A percentile compares a stretch with the other conserved stretches of the same genome.
phyloP scores from a whole-genome alignment of 1,140 invertebrate species.

The Pollicipes pollicipes region DNA sequence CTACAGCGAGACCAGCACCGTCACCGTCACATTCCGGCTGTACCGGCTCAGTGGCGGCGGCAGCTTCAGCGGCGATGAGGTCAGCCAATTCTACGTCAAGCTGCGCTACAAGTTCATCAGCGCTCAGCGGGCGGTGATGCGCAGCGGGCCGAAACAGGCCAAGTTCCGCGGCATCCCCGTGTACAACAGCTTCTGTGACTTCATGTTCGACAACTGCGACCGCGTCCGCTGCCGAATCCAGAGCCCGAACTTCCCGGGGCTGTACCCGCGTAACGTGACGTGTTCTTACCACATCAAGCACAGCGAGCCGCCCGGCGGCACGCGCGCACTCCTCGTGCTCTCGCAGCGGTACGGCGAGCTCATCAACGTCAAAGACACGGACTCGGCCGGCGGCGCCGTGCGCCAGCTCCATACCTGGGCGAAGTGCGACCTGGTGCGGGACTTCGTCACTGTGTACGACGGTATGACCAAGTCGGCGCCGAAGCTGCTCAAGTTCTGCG shows the following conservation, averaged over 20 bases:
- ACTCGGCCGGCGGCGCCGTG: slow-evolving; percentile 15
- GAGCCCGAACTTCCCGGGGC: slow-evolving; percentile 67
- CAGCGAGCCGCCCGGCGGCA: slow-evolving; percentile 36
- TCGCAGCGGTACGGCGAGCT: slow-evolving; percentile 16
- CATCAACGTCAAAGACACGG: slow-evolving; percentile 19
- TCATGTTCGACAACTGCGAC: slow-evolving; percentile 75
- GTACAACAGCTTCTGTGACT: slow-evolving; percentile 43
- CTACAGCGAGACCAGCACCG: slow-evolving; percentile 58
- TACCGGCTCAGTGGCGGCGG: slow-evolving; percentile 38
- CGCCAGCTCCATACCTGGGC: slow-evolving; percentile 42
- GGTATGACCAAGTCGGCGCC: slow-evolving; percentile 73
- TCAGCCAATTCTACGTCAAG: slow-evolving; percentile 54
- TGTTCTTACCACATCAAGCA: slow-evolving; percentile 59
- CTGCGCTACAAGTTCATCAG: slow-evolving; percentile 59
- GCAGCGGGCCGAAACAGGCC: slow-evolving; percentile 35
- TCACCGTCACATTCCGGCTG: slow-evolving; percentile 51
- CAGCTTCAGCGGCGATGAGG: slow-evolving; percentile 24
- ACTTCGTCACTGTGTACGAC: slow-evolving; percentile 77
- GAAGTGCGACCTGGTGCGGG: slow-evolving; percentile 66
- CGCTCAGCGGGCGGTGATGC: slow-evolving; percentile 48
- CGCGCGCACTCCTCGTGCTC: slow-evolving; percentile 18
- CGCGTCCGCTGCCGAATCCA: slow-evolving; percentile 65
- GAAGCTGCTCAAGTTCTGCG: slow-evolving; percentile 72
- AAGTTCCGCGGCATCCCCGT: background rate
- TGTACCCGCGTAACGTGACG: slow-evolving; percentile 65